A percentile compares a stretch with the other conserved stretches of the same genome.
These are phyloP conservation scores for Nasonia longicornis DNA, from an alignment of 1,140 invertebrate species.

Conservation along the genomic window DNA sequence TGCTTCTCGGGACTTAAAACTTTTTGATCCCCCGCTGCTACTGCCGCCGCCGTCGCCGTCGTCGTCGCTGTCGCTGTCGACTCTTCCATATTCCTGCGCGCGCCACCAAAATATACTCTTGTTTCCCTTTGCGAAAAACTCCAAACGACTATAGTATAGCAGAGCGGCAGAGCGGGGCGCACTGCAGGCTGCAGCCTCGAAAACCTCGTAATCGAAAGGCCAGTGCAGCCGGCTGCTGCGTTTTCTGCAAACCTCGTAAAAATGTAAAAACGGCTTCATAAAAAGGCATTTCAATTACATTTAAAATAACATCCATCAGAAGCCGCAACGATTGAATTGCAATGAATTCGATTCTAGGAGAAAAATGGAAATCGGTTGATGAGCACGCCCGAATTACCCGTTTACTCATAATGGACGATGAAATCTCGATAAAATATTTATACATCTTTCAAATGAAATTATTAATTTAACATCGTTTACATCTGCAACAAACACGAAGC, in stretches of 20 bases:
- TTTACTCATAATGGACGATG: no score
- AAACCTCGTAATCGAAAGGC: neutral
- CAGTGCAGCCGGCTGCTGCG: neutral
- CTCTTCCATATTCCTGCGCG: slow-evolving; percentile 7
- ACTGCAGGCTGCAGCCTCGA: neutral
- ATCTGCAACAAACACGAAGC: no score
- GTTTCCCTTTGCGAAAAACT: slow-evolving; percentile 23
- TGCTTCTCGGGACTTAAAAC: neutral
- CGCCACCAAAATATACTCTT: neutral
- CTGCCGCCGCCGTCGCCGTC: neutral
- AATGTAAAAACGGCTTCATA: neutral
- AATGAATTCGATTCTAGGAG: neutral
- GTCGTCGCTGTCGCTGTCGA: neutral
- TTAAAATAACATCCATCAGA: no score
- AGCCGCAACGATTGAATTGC: neutral
- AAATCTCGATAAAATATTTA: no score
- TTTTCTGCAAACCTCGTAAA: neutral
- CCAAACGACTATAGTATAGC: neutral
- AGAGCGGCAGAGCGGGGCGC: no score
- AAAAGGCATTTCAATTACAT: neutral
- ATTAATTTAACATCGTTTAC: no score
- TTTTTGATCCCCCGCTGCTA: neutral
- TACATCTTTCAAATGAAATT: no score
- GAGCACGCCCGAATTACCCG: no score
- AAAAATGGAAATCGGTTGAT: neutral